Evolutionary conservation across 1,140 invertebrate genomes (phyloP).

Genomic region (Penaeus chinensis): DNA sequence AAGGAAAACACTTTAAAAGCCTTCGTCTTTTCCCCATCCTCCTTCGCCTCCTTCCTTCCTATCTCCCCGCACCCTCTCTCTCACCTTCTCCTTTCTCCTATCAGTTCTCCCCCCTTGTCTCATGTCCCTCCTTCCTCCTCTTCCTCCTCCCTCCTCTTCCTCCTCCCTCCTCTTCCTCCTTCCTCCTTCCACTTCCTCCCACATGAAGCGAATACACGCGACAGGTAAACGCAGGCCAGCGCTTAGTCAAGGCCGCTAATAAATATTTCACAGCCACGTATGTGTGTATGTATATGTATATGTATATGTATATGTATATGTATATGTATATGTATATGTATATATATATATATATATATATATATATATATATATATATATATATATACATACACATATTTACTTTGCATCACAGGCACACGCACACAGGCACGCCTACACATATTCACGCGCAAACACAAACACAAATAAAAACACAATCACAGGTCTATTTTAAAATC

Average conservation of each 20-base stretch:
- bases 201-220: background rate
- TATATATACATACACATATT: too few species aligned
- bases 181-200: background rate
- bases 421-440: too few species aligned
- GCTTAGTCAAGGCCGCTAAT: too few species aligned
- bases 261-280: too few species aligned
- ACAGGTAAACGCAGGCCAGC: too few species aligned
- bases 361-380: slow-evolving; percentile 23
- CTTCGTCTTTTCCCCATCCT: too few species aligned
- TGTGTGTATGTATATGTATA: too few species aligned
- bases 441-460: too few species aligned
- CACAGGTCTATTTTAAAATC: background rate
- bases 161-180: background rate
- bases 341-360: slow-evolving; percentile 40
- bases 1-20: too few species aligned
- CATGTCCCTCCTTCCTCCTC: background rate
- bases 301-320: slow-evolving; percentile 39
- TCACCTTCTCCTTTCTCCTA: background rate
- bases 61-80: background rate
- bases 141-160: background rate
- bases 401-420: too few species aligned
- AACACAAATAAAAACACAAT: too few species aligned
- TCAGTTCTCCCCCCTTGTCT: background rate
- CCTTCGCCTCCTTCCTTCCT: too few species aligned
- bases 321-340: slow-evolving; percentile 41